phyloP scores from a whole-genome alignment of 2,113 vertebrate species.

The Semnornis frantzii region DNA sequence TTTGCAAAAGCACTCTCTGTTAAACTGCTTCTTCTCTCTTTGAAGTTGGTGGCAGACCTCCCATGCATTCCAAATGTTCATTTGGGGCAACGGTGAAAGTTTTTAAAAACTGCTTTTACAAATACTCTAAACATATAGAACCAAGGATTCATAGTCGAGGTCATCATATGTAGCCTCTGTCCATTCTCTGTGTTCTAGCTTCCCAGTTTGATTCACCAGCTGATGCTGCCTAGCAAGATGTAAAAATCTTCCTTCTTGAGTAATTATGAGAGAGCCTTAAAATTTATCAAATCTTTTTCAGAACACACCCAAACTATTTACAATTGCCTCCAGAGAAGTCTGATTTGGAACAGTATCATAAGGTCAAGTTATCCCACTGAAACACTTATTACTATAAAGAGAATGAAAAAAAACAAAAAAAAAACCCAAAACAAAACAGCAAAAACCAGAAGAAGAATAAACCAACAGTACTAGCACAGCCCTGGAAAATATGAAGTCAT shows the following conservation, averaged over 20 bases:
- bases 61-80: not conserved
- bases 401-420: not conserved
- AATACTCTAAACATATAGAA: not conserved
- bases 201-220: not conserved
- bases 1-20: not conserved
- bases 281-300: not conserved
- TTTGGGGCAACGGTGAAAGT: not conserved
- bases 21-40: not conserved
- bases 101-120: not conserved
- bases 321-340: not conserved
- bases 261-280: not conserved
- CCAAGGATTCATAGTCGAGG: not conserved
- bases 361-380: conserved; percentile 40
- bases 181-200: not conserved
- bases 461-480: not conserved
- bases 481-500: conserved; percentile 67
- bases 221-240: not conserved
- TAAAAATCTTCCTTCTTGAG: not conserved
- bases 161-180: not conserved
- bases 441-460: not conserved
- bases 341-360: conserved; percentile 24
- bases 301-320: conserved; percentile 32
- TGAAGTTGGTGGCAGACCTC: not conserved
- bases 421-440: not conserved
- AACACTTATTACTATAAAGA: conserved; percentile 25